Base-by-base conservation (phyloP, 2,888 invertebrate genomes). In the Hirtodrosophila alboralis region DNA sequence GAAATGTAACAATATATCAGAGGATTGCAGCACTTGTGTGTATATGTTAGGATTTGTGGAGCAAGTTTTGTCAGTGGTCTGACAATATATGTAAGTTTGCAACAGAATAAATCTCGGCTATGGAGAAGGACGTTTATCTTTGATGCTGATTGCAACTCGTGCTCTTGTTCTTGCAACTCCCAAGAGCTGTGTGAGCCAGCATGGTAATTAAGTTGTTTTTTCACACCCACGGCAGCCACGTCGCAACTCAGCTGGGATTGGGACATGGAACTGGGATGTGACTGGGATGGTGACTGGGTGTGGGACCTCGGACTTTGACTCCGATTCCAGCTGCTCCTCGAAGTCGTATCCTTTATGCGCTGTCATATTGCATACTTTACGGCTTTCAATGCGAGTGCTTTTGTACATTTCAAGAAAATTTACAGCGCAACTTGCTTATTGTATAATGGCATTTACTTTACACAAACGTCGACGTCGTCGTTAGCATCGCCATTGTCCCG, bases 371-470 rank as follows among this genome's bases (percentile, higher is more conserved):
- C 69, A 69, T 75, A 72, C 69, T 80, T 80, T 79, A 79, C 69
- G 75, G 76, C 81, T 74, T 76, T 79, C 72, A 75, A 49, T 51
- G 75, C 76, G 78, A 81, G 76, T 78, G 76, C 79, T 79, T 75
- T 76, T 72, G 75, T 80, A 71, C 78, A 81, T 76, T 76, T 75
- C 59, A 76, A 81, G 76, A 54, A 74, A 78, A 80, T 74, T 75
- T 80, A 78, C 78, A 74, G 63, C 78, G 48, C 64, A 72, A 81
- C 64, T 81, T 76, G 78, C 70, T 75, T 72, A 72, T 72, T 71
- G 72, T 73, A 70, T 80, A 83, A 75, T 81, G 77, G 70, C 77
- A 83, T 76, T 80, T 78, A 76, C 72, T 83, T 83, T 68, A 75
- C 57, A 71, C 77, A 73, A 75, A 64, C 64, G 64, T 40, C 54